Base-by-base conservation (phyloP, 2,888 invertebrate genomes). In the Clusia tigrina region DNA sequence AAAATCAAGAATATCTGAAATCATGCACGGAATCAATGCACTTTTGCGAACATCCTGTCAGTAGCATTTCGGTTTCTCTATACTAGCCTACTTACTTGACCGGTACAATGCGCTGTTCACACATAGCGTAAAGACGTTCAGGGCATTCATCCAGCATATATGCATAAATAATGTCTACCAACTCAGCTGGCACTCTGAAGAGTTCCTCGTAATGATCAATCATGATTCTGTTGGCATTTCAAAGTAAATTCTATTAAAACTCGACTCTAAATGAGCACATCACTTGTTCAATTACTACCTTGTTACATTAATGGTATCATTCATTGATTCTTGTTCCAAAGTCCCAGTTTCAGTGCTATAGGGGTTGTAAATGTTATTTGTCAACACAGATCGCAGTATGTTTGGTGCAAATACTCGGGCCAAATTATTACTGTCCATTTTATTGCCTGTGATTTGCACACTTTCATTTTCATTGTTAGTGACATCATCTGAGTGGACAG, bases 351-450 rank as follows among this genome's bases (percentile, higher is more conserved):
- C 22, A 17, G 53, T 10, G 48, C 20, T 48, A 17, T 48, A 18
- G 37, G n/a, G 10, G 48, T 24, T 24, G 24, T 6, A 6, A 48
- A 38, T 53, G 12, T 58, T 57, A 12, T 89, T 90, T 48, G 63
- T 65, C 12, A 63, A 18, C 70, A 90, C 88, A 76, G 89, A 89
- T 77, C 95, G 94, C 60, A 97, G 87, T 74, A 97, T 92, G 77
- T 96, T 97, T 0, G 97, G 97, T 1, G 96, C 96, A 83, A 97
- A 95, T 42, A 97, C 89, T 0, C 95, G 96, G 0, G 97, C 96
- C 67, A 97, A 85, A 83, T 96, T 97, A 58, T 90, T 91, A 52
- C 93, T 90, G 82, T 96, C 94, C 97, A 97, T 97, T 86, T 93
- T 95, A 85, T 96, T 96, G 1, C 96, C 96, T 15, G 26, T 63